A percentile compares a stretch with the other conserved stretches of the same genome.
phyloP scores from a whole-genome alignment of 2,888 invertebrate species.

The Stenchaetothrips biformis region DNA sequence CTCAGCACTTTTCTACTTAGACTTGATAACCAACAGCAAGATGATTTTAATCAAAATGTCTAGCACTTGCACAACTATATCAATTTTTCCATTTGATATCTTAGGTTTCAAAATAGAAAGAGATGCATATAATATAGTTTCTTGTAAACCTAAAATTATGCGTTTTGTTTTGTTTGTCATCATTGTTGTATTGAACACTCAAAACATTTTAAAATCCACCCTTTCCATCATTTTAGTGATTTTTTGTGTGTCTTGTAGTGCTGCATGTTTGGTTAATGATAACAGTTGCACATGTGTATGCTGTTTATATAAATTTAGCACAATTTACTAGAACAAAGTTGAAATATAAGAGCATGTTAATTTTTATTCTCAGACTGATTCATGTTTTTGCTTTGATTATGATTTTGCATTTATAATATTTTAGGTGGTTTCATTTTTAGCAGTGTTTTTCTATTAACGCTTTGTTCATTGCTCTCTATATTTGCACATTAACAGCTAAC shows the following conservation, averaged over 20 bases:
- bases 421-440: slow-evolving; percentile 2
- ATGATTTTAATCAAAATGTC: no score
- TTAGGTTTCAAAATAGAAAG: no score
- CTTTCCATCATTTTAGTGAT: neutral
- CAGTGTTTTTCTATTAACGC: slow-evolving; percentile 32
- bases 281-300: neutral
- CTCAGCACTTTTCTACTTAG: neutral
- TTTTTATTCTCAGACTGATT: slow-evolving; percentile 29
- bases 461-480: slow-evolving; percentile 37
- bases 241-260: neutral
- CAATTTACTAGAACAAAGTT: neutral
- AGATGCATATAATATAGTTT: no score
- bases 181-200: neutral
- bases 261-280: neutral
- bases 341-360: slow-evolving; percentile 34
- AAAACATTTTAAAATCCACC: neutral
- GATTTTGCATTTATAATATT: no score
- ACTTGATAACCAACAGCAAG: no score
- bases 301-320: neutral
- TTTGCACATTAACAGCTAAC: slow-evolving; percentile 12
- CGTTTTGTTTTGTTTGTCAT: no score
- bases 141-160: no score
- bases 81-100: no score
- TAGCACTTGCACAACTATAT: no score
- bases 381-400: no score